Percentiles rank a stretch among this genome's conserved stretches.
These are phyloP conservation scores for Gymnodraco acuticeps DNA, from an alignment of 2,797 vertebrate species.

Conservation along the genomic window DNA sequence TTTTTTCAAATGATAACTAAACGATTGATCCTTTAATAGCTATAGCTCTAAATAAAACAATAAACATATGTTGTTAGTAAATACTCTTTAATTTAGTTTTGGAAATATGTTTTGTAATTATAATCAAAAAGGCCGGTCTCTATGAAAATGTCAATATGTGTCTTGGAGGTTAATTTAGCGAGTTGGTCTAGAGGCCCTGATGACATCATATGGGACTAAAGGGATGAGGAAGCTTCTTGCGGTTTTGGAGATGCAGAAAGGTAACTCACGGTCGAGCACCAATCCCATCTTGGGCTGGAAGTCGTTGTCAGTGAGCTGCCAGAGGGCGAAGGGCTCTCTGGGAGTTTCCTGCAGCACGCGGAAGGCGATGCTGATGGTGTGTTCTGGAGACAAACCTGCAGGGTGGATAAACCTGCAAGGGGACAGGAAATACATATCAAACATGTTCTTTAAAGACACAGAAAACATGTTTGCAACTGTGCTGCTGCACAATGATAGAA, in stretches of 20 bases:
- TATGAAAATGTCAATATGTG: neutral
- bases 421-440: neutral
- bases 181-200: neutral
- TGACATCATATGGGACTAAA: neutral
- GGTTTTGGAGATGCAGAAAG: neutral
- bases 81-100: too few relatives aligned
- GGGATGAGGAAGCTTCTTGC: neutral
- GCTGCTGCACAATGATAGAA: too few relatives aligned
- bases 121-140: neutral
- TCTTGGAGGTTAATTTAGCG: neutral
- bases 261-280: conserved; percentile 90
- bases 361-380: conserved; percentile 89
- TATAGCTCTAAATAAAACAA: neutral
- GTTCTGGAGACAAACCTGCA: conserved; percentile 87
- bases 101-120: too few relatives aligned
- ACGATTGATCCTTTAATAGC: too few relatives aligned
- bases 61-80: too few relatives aligned
- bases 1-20: neutral
- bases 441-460: too few relatives aligned
- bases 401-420: conserved; percentile 84
- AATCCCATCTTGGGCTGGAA: conserved; percentile 93
- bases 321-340: conserved; percentile 91
- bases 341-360: conserved; percentile 90
- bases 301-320: conserved; percentile 92
- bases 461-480: too few relatives aligned